phyloP scores from a whole-genome alignment of 2,113 vertebrate species.

The Gasterosteus nipponicus region DNA sequence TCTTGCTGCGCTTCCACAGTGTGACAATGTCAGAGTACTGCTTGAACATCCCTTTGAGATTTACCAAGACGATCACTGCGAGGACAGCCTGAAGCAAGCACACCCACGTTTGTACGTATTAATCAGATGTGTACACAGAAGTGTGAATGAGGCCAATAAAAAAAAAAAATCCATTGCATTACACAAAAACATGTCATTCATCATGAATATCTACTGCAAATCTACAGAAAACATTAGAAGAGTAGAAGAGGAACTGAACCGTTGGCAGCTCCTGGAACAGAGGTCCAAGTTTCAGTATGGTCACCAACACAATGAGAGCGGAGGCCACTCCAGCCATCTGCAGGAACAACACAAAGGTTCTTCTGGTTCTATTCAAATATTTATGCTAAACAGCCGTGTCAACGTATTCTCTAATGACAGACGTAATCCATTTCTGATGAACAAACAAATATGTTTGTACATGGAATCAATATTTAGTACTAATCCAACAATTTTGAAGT shows the following conservation, averaged over 20 bases:
- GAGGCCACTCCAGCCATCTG: constrained; percentile 89
- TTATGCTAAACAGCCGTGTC: background rate
- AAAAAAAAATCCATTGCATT: background rate
- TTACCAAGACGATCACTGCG: constrained; percentile 87
- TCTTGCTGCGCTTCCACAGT: constrained; percentile 87
- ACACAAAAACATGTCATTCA: background rate
- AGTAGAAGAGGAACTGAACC: constrained; percentile 72
- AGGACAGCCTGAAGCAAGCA: constrained; percentile 86
- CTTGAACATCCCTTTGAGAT: constrained; percentile 93
- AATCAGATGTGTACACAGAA: background rate
- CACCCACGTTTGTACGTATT: background rate
- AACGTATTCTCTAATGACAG: background rate
- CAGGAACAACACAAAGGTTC: constrained; percentile 15
- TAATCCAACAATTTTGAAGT: background rate
- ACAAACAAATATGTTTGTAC: too few species aligned
- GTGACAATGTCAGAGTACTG: constrained; percentile 84
- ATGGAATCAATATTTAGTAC: background rate
- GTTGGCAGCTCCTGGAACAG: constrained; percentile 93
- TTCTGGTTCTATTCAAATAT: background rate
- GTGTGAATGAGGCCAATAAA: background rate
- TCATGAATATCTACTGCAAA: background rate
- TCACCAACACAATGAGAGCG: constrained; percentile 89
- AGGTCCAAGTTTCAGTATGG: constrained; percentile 91
- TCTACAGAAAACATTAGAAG: background rate
- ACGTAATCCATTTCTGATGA: too few species aligned